Evolutionary conservation across 2,113 vertebrate genomes (phyloP).

Genomic region (Corydoras sp.): DNA sequence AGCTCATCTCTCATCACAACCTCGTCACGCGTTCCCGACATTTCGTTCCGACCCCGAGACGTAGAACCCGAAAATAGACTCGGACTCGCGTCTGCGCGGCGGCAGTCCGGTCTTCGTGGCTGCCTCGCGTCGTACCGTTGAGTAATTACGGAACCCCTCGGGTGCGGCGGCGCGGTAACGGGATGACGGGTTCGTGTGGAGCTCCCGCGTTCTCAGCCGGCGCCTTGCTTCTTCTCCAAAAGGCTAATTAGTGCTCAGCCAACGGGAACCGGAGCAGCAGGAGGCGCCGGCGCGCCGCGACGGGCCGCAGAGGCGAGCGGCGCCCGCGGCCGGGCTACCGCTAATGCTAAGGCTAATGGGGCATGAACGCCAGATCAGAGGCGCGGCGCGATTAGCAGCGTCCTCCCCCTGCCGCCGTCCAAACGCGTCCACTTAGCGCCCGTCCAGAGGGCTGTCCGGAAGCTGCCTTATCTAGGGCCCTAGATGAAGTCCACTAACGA

Average conservation of each 20-base stretch:
- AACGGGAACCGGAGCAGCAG: constrained; percentile 56
- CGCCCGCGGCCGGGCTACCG: constrained; percentile 40
- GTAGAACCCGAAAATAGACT: constrained; percentile 55
- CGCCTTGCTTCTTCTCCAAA: constrained; percentile 47
- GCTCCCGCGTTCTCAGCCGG: constrained; percentile 45
- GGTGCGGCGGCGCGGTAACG: constrained; percentile 4
- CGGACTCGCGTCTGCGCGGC: constrained; percentile 9
- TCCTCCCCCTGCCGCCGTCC: constrained; percentile 44
- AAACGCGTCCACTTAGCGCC: constrained; percentile 41
- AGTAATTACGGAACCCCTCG: constrained; percentile 27
- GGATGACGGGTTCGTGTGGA: background rate
- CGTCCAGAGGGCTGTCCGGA: too few species aligned
- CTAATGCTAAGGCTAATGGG: constrained; percentile 26
- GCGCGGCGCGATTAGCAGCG: constrained; percentile 60
- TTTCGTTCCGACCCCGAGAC: too few species aligned
- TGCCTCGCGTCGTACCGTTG: constrained; percentile 1
- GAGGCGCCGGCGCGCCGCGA: constrained; percentile 58
- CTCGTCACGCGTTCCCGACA: too few species aligned
- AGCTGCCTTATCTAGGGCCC: too few species aligned
- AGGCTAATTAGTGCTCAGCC: constrained; percentile 59
- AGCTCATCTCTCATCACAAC: too few species aligned
- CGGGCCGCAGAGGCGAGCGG: constrained; percentile 58
- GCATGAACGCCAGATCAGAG: constrained; percentile 57
- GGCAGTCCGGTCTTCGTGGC: background rate
- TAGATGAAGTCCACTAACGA: too few species aligned